These are phyloP conservation scores for Oncorhynchus mykiss DNA, from an alignment of 2,113 vertebrate genomes.

Conservation along the genomic window DNA sequence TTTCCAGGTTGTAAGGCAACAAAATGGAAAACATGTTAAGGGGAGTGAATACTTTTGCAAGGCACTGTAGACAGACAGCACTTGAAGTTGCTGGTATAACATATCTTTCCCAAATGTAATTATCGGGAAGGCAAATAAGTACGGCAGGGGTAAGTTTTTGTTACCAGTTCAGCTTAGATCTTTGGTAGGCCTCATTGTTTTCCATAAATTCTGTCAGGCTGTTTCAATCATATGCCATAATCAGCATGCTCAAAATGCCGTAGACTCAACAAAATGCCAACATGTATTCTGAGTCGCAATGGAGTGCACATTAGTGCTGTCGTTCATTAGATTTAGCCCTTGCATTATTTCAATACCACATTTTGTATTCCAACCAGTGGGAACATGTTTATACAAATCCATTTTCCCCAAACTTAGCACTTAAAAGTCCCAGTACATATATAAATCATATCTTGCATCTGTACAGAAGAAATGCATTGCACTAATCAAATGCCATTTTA, in stretches of 20 bases:
- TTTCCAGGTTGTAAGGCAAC: no score
- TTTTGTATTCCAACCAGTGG: constrained; percentile 52
- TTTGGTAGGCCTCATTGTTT: constrained; percentile 60
- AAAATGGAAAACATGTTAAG: no score
- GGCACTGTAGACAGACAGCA: constrained; percentile 38
- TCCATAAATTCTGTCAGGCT: constrained; percentile 45
- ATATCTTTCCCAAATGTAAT: constrained; percentile 45
- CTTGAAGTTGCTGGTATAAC: constrained; percentile 54
- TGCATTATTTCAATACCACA: constrained; percentile 51
- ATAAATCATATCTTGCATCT: constrained; percentile 63
- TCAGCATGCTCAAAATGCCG: constrained; percentile 61
- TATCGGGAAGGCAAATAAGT: constrained; percentile 11
- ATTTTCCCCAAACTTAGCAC: constrained; percentile 62
- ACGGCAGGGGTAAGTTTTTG: constrained; percentile 34
- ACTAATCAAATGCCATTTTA: constrained; percentile 70
- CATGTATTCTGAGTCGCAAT: constrained; percentile 32
- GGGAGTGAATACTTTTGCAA: no score
- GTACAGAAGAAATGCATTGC: constrained; percentile 61
- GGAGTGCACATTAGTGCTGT: constrained; percentile 14
- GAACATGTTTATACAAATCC: constrained; percentile 8
- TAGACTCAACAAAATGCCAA: constrained; percentile 57
- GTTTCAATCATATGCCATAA: constrained; percentile 45
- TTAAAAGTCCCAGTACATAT: constrained; percentile 74
- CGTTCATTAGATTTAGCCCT: neutral
- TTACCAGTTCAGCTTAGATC: constrained; percentile 60